Evolutionary conservation across 2,888 invertebrate genomes (phyloP), one percentile per base, ranked within the genome.

Genomic region (Callinectes sapidus): DNA sequence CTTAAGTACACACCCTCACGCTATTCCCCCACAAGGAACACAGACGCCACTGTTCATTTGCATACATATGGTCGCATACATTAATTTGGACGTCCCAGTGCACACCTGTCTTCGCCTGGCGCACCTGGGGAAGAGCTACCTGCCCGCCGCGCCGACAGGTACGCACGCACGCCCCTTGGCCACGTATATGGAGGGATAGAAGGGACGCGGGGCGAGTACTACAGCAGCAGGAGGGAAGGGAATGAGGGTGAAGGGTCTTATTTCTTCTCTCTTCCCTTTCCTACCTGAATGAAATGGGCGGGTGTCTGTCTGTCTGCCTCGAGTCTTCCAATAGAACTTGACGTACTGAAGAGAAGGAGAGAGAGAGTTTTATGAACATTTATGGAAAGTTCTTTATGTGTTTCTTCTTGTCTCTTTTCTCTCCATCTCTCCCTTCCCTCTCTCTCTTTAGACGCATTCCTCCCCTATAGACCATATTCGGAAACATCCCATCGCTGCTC

Each of bases 31-130:
- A 35, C 81, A 23, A 35, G 35, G 81, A 81, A 81, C 81, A 81
- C 81, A 81, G 16, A 35, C 71, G 81, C 81, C 81, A 81, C 81
- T 32, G 81, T 81, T 81, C 81, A 81, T 81, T 81, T 81, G 35
- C 81, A 81, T 81, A 81, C 81, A 81, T 81, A 81, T 81, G 14
- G 81, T 81, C 35, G 81, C 81, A 81, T 81, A 81, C 81, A 81
- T 81, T 81, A 81, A 81, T 81, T 81, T 81, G 81, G 81, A 35
- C 81, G n/a, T 81, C 13, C 35, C 32, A 16, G 81, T n/a, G 18
- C 81, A 81, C 81, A 81, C 81, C 35, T 81, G 81, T 81, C 81
- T 81, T 81, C 35, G 16, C 35, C 35, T 35, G 81, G 35, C 81
- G 35, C 81, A 81, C 81, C 35, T 81, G 81, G 81, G 32, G 81